Base-by-base conservation (phyloP, 1,140 invertebrate species). In the Leptopilina clavipes region DNA sequence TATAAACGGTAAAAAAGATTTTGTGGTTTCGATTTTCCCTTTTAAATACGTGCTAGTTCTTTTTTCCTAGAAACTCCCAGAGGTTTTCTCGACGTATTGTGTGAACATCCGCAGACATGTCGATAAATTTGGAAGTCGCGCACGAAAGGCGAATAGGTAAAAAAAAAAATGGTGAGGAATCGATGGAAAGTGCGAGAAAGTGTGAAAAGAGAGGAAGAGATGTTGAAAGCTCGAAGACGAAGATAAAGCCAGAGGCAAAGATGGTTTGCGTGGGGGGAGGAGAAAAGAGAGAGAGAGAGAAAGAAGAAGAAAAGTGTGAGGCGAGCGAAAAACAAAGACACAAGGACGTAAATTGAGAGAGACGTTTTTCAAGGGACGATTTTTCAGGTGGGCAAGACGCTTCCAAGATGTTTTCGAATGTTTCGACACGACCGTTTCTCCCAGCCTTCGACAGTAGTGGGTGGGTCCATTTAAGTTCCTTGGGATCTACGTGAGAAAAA, bases 211-310 rank as follows among this genome's bases (percentile, higher is more conserved):
- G 43, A 22, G 37, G 44, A 37, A 37, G 72, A 40, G 37, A 40
- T 40, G 76, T 74, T 76, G n/a, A 44, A 25, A 48, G 71, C 12
- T 48, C 45, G 44, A 44, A 72, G 43, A 72, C 44, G 40, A 71
- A 80, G 78, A 75, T 71, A 79, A 72, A 78, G 73, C 59, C 19
- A 78, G 31, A 11, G 54, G 31, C 56, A 72, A 76, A 79, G 72
- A 43, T 14, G 70, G 74, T 71, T 45, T 45, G 40, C 48, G n/a
- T 19, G 71, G 0, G 19, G 18, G 25, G 31, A n/a, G 11, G 7
- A 52, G 17, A n/a, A 40, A 40, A 40, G 37, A 40, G 37, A 40
- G 9, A 40, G 37, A 40, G 9, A 54, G 14, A 17, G 48, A 54
- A 54, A 54, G 22, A 65, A 14, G 56, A 65, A 65, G 22, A 31